Base-by-base conservation (phyloP, 2,888 invertebrate genomes). In the Phragmatobia fuliginosa region DNA sequence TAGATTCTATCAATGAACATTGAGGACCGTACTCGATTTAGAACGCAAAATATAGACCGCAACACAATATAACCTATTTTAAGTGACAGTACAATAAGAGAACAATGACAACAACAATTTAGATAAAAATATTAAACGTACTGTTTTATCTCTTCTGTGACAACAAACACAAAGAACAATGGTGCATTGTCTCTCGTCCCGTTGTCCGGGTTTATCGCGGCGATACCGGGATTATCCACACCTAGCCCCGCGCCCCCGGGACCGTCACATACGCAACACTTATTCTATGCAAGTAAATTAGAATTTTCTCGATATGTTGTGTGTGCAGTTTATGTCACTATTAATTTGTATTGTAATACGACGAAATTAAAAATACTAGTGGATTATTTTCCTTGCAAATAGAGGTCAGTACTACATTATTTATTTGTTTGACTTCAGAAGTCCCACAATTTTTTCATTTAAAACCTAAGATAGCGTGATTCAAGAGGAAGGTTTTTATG, bases 171-270 rank as follows among this genome's bases (percentile, higher is more conserved):
- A 11, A 70, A 73, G 74, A 78, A 82, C 83, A 81, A 82, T 83
- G 70, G 81, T 66, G 76, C 79, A 81, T 82, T 82, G 82, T 82
- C 69, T 75, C 67, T 74, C 67, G 70, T 74, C 76, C 78, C 82
- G 78, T 73, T 72, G 73, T 75, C 76, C 79, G 74, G 78, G 73
- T 73, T 81, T 83, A 82, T 82, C 74, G 67, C 70, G 71, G 62
- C 73, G 73, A 82, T 76, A 69, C 80, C 74, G 69, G 76, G 78
- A 76, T 76, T 76, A 66, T 59, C 38, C 63, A 60, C 49, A 28
- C 32, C 33, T 41, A n/a, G 21, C 21, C 62, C 28, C 25, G 56
- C 33, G n/a, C 41, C 62, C 28, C 28, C 58, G 64, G 62, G 62
- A 61, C 62, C 60, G 41, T 68, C 59, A 66, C 70, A 67, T 56